phyloP scores from a whole-genome alignment of 2,797 vertebrate species.

The Gymnothorax javanicus region DNA sequence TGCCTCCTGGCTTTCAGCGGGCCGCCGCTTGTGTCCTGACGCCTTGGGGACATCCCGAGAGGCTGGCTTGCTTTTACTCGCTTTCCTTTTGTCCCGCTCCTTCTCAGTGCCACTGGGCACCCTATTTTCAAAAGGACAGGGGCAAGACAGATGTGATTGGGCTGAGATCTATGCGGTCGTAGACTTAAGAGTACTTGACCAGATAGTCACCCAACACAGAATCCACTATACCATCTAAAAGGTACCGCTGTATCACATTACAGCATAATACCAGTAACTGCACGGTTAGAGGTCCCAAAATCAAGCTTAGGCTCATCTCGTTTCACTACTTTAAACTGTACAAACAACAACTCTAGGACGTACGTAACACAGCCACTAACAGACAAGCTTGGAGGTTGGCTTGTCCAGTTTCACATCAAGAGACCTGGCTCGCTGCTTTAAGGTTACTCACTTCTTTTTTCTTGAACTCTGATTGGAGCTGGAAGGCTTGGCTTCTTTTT shows the following conservation, averaged over 20 bases:
- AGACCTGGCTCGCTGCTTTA: neutral
- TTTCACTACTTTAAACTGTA: neutral
- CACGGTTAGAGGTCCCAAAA: neutral
- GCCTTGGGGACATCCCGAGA: slow-evolving; percentile 59
- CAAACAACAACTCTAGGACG: neutral
- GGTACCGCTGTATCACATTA: neutral
- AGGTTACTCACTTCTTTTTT: slow-evolving; percentile 79
- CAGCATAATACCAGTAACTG: neutral
- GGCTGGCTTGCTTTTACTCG: slow-evolving; percentile 54
- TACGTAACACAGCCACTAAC: neutral
- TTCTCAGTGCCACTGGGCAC: slow-evolving; percentile 50
- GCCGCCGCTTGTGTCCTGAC: slow-evolving; percentile 61
- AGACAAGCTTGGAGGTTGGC: neutral
- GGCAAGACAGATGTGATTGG: slow-evolving; percentile 9
- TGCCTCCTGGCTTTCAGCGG: slow-evolving; percentile 42
- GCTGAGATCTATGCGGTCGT: neutral
- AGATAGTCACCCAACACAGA: neutral
- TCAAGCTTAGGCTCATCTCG: neutral
- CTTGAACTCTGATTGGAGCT: slow-evolving; percentile 61
- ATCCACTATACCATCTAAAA: neutral
- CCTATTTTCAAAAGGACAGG: slow-evolving; percentile 48
- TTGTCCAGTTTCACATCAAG: neutral
- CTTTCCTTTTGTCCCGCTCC: slow-evolving; percentile 63
- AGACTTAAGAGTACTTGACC: neutral
- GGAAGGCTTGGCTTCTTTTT: slow-evolving; percentile 69